Base-by-base conservation (phyloP, 2,797 vertebrate species). In the Helarctos malayanus region DNA sequence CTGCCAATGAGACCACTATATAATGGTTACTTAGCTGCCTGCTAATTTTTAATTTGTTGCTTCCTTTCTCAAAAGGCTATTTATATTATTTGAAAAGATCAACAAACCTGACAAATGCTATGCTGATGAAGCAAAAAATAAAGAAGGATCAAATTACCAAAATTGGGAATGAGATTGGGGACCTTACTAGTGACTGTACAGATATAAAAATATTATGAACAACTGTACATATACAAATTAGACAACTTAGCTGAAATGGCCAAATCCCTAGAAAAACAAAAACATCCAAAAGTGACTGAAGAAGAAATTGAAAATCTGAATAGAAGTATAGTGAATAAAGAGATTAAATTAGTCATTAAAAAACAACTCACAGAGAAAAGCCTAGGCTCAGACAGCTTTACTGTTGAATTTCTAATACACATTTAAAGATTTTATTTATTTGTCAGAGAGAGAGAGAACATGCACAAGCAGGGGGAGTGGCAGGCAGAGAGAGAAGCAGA, bases 321-420 rank as follows among this genome's bases (percentile, higher is more conserved):
- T 45, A 63, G 41, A 54, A 65, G 27, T 81, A 38, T 69, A 88
- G 65, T 25, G 71, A 79, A 47, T 49, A 92, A 84, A 85, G 56
- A 89, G 23, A 83, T 59, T 85, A 89, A 18, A 83, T 59, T 85
- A 32, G 1, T 89, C 87, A 93, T 82, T 6, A 73, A 88, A 80
- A 92, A 71, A 45, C 29, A 86, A 29, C 57, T 82, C 45, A 93
- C n/a, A 59, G 91, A 93, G 59, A 68, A 94, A 95, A 89, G 21
- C 5, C 35, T 76, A 95, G 54, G 18, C 21, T 81, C 80, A 92
- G 45, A 85, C 54, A 11, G 41, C 13, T 86, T 93, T 23, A 78
- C 18, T 73, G 11, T 54, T 82, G 4, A 94, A 83, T 82, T 93
- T 29, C 13, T 29, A 61, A 29, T 29, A 61, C 59, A 61, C 59